A percentile compares a stretch with the other conserved stretches of the same genome.
phyloP scores from a whole-genome alignment of 2,888 invertebrate genomes.

The Bombylius discolor region DNA sequence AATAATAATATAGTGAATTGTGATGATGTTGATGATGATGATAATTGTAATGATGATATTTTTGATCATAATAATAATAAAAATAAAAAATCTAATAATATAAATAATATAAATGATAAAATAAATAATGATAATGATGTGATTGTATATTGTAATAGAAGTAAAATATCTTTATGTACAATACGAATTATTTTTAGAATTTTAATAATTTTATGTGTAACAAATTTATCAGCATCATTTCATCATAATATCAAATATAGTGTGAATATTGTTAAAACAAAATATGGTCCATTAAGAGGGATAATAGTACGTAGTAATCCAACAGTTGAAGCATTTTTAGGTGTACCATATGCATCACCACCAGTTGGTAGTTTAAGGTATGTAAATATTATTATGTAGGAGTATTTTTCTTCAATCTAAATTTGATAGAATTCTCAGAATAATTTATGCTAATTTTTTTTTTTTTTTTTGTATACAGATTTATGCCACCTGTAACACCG shows the following conservation, averaged over 20 bases:
- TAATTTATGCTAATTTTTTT: too few species aligned
- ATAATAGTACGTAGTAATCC: slow-evolving; percentile 69
- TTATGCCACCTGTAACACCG: slow-evolving; percentile 90
- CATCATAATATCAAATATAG: slow-evolving; percentile 55
- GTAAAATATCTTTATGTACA: background rate
- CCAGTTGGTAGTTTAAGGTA: slow-evolving; percentile 78
- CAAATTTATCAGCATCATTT: slow-evolving; percentile 33
- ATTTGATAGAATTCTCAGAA: too few species aligned
- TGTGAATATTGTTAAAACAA: slow-evolving; percentile 71
- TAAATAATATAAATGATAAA: background rate
- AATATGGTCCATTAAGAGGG: slow-evolving; percentile 80
- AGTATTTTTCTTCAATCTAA: too few species aligned
- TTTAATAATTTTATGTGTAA: background rate
- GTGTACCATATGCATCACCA: slow-evolving; percentile 88
- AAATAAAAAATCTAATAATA: background rate
- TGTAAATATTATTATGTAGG: slow-evolving; percentile 17
- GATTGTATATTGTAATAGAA: background rate
- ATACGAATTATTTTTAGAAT: background rate
- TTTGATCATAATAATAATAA: background rate
- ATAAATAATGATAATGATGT: background rate
- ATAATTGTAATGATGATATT: too few species aligned
- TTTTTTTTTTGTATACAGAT: slow-evolving; percentile 39
- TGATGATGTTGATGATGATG: too few species aligned
- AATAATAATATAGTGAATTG: too few species aligned
- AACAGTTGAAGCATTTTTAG: slow-evolving; percentile 81